These are phyloP conservation scores for Ctenochaetus hawaiiensis DNA, from an alignment of 2,797 vertebrate species.

Conservation along the genomic window DNA sequence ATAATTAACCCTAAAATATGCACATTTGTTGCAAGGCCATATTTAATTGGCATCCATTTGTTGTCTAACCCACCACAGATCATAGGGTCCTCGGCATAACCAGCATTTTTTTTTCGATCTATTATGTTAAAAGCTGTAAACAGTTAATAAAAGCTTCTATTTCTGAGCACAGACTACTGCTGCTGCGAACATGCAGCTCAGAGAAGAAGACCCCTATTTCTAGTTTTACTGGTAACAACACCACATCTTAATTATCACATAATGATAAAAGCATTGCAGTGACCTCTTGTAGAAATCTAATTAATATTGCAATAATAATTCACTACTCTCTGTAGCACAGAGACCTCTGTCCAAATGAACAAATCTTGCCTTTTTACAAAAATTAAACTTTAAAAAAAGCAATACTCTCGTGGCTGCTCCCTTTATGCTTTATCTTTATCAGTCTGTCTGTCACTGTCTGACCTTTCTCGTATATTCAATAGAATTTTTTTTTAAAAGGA, in stretches of 20 bases:
- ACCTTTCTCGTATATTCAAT: constrained; percentile 76
- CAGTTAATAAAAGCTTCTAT: not conserved
- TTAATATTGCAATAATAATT: not conserved
- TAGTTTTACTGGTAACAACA: not conserved
- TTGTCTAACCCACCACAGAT: not conserved
- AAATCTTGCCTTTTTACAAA: constrained; percentile 31
- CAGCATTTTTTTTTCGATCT: not conserved
- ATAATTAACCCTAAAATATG: constrained; percentile 5
- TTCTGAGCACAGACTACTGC: not conserved
- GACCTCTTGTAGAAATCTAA: not conserved
- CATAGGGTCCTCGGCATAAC: not conserved
- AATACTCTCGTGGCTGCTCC: constrained; percentile 33
- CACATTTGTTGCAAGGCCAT: not conserved
- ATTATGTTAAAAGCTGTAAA: not conserved
- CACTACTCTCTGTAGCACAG: not conserved
- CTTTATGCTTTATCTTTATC: constrained; percentile 65
- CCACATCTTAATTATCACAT: not conserved
- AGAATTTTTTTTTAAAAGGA: constrained; percentile 63
- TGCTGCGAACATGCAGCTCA: constrained; percentile 1
- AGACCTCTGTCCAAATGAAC: constrained; percentile 23
- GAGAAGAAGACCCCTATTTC: not conserved
- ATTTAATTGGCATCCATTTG: too few species aligned
- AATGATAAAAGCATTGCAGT: not conserved
- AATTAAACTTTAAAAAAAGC: constrained; percentile 26
- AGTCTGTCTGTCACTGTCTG: constrained; percentile 63